phyloP scores from a whole-genome alignment of 2,888 invertebrate species.

The Microchrysa polita region DNA sequence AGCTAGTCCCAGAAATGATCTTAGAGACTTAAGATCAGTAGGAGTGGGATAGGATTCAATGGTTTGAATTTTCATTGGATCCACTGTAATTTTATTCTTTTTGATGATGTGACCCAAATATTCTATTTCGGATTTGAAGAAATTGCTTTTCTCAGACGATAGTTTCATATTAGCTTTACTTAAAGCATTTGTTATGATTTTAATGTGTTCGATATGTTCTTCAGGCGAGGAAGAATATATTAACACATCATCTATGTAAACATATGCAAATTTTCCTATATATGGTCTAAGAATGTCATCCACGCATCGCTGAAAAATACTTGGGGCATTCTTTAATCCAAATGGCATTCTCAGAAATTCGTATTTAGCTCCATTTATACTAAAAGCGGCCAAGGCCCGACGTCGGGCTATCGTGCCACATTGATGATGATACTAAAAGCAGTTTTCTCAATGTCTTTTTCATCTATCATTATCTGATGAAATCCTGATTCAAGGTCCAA shows the following conservation, averaged over 20 bases:
- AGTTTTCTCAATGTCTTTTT: background rate
- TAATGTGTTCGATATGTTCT: background rate
- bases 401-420: no score
- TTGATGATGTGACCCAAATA: background rate
- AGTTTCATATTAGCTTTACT: background rate
- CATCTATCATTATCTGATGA: background rate
- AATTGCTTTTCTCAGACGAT: background rate
- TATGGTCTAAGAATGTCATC: background rate
- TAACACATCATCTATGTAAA: background rate
- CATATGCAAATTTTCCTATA: background rate
- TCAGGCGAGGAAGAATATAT: background rate
- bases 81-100: background rate
- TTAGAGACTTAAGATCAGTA: background rate
- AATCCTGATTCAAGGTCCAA: slow-evolving; percentile 2
- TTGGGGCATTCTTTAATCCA: slow-evolving; percentile 23
- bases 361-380: background rate
- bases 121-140: background rate
- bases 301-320: background rate
- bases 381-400: no score
- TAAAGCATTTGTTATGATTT: background rate
- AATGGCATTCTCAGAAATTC: slow-evolving; percentile 17
- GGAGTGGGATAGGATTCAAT: background rate
- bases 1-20: background rate
- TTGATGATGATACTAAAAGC: no score
- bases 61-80: background rate